Evolutionary conservation across 2,113 vertebrate species (phyloP), one percentile per base, ranked within the genome.

Genomic region (Choloepus hoffmanni): DNA sequence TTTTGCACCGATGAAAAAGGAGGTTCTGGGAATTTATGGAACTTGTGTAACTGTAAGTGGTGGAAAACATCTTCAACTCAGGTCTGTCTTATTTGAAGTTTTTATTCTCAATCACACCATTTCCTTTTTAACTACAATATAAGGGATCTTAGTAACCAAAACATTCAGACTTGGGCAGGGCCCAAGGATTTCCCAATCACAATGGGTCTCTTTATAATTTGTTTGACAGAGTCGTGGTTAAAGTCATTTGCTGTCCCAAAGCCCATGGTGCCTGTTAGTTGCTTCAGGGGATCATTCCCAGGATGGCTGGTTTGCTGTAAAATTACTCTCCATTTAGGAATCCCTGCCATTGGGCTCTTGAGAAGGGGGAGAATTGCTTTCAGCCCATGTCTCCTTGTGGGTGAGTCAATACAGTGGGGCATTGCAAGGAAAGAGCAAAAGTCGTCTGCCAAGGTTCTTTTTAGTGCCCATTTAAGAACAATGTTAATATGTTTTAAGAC

Each of bases 161-260:
- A 94, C 26, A 24, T 12, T 79, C 28, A 89, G 14, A 53, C 3
- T 8, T 92, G 3, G n/a, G 24, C 0, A 85, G 4, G 7, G 55
- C 8, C 2, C 18, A 68, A 72, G 85, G 21, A 28, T 30, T 55
- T 94, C 23, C 5, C n/a, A 68, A 16, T 84, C 3, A 83, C 12
- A 77, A 12, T 1, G 3, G 14, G 16, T 60, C 28, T 84, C 15
- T 30, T 60, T 72, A 83, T 0, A 79, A 63, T 13, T 28, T 89
- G 12, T 82, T 90, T 84, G 72, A 62, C 48, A 88, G 30, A 85
- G 50, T 76, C 30, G 36, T 73, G 12, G 58, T 94, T 96, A 92
- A 96, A 90, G 33, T n/a, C 2, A 43, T 7, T 85, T 65, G 30
- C 19, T 68, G 4, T n/a, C 23, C n/a, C 67, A 63, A 81, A 53